Evolutionary conservation across 2,113 vertebrate genomes (phyloP), one percentile per base, ranked within the genome.

Genomic region (Pterophyllum scalare): DNA sequence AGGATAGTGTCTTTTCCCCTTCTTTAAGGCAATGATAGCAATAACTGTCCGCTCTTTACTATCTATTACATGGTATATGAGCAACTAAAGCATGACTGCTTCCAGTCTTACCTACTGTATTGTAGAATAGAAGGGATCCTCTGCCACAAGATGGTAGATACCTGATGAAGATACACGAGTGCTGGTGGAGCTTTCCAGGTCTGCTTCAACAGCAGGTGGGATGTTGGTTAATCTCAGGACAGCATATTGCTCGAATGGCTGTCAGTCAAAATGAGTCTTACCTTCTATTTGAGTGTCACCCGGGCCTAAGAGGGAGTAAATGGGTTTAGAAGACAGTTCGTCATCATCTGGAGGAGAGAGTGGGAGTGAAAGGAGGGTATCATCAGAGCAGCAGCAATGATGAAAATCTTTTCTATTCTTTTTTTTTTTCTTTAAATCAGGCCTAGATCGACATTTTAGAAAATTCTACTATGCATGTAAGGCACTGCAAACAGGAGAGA

Each of bases 401-500:
- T n/a, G 15, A 17, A 15, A 59, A 59, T 59, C 24, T 28, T 13
- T 1, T 43, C 3, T 43, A 2, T 13, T 59, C 28, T 59, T 17
- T 17, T 14, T 15, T 1, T 28, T 33, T 33, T 33, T 33, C n/a
- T n/a, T n/a, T n/a, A 33, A 59, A 17, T 59, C 14, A 3, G 0
- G 0, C 49, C 40, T 19, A 70, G 49, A 28, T 12, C 20, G 1
- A 49, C 65, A 7, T 49, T 13, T 70, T 70, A 1, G 3, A 70
- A 12, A 70, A 20, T 43, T 0, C 15, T 5, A 52, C 28, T 49
- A 70, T 4, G 28, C 0, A 2, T 70, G 6, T 28, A 52, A 20
- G 0, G 15, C 17, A 28, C 19, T 20, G 8, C 6, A 20, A 54
- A 54, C 49, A 52, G 49, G 49, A 7, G 5, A 0, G 43, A 46